Conservation (phyloP, 2,113 vertebrate genomes). For the Grus americana region DNA sequence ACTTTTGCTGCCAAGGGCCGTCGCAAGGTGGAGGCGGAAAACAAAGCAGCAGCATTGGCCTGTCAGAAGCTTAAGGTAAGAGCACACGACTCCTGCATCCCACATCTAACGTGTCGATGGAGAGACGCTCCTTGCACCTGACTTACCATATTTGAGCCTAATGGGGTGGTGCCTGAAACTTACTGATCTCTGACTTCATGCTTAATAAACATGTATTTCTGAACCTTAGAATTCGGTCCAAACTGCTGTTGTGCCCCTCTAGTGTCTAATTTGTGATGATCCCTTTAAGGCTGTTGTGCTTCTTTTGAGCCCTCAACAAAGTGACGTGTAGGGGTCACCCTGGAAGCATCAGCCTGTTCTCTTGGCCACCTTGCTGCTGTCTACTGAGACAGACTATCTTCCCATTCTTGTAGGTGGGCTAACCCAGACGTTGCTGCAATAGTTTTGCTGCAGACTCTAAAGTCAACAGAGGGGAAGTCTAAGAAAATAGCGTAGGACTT, state of each 20-base stretch:
- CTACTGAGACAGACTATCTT: neutral
- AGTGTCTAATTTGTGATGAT: neutral
- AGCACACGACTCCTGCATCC: neutral
- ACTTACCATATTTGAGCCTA: accelerated
- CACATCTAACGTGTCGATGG: accelerated
- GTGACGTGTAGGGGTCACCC: neutral
- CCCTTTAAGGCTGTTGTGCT: no score
- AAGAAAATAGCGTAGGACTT: neutral
- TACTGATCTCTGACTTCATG: neutral
- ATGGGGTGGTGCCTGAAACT: neutral
- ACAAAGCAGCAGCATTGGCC: slow-evolving; percentile 86
- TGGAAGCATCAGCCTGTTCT: neutral
- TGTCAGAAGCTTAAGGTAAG: slow-evolving; percentile 92
- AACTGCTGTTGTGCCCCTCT: neutral
- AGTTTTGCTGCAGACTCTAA: neutral
- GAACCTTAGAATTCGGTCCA: neutral
- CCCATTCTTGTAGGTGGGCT: neutral
- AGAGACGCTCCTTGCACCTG: neutral
- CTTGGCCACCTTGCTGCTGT: neutral
- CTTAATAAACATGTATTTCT: accelerated
- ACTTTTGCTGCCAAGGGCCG: slow-evolving; percentile 83
- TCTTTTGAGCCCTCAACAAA: neutral
- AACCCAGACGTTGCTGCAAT: neutral
- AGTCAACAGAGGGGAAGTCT: neutral
- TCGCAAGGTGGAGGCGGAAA: slow-evolving; percentile 84